These are phyloP conservation scores for Drosophila cardini DNA, from an alignment of 1,140 invertebrate species.

Conservation along the genomic window DNA sequence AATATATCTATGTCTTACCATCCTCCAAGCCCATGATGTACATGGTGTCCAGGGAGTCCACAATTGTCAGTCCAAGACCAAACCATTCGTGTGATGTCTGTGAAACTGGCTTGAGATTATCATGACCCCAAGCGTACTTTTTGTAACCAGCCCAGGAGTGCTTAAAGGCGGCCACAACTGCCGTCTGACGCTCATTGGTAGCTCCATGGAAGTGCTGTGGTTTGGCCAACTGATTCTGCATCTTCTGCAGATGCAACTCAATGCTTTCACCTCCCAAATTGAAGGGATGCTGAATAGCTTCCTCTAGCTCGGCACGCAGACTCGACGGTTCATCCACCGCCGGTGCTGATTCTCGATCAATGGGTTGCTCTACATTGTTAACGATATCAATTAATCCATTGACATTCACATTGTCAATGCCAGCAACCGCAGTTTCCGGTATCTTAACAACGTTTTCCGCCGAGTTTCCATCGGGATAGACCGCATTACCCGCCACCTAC, in stretches of 20 bases:
- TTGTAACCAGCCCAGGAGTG: slow-evolving; percentile 97
- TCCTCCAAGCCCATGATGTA: slow-evolving; percentile 96
- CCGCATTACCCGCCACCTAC: slow-evolving; percentile 43
- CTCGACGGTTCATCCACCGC: slow-evolving; percentile 12
- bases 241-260: slow-evolving; percentile 55
- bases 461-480: slow-evolving; percentile 53
- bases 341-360: slow-evolving; percentile 27
- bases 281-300: slow-evolving; percentile 52
- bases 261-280: slow-evolving; percentile 56
- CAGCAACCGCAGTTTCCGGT: slow-evolving; percentile 50
- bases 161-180: slow-evolving; percentile 93
- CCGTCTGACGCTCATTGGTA: slow-evolving; percentile 91
- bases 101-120: slow-evolving; percentile 95
- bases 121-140: slow-evolving; percentile 96
- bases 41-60: slow-evolving; percentile 96
- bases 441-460: slow-evolving; percentile 61
- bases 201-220: slow-evolving; percentile 87
- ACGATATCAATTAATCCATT: slow-evolving; percentile 55
- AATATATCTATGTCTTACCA: slow-evolving; percentile 86
- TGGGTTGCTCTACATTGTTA: slow-evolving; percentile 61
- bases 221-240: slow-evolving; percentile 55
- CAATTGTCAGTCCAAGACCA: slow-evolving; percentile 94
- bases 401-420: slow-evolving; percentile 35
- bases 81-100: slow-evolving; percentile 95
- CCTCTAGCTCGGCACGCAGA: slow-evolving; percentile 42